Evolutionary conservation across 2,113 vertebrate species (phyloP).

Genomic region (Brachypteracias leptosomus): DNA sequence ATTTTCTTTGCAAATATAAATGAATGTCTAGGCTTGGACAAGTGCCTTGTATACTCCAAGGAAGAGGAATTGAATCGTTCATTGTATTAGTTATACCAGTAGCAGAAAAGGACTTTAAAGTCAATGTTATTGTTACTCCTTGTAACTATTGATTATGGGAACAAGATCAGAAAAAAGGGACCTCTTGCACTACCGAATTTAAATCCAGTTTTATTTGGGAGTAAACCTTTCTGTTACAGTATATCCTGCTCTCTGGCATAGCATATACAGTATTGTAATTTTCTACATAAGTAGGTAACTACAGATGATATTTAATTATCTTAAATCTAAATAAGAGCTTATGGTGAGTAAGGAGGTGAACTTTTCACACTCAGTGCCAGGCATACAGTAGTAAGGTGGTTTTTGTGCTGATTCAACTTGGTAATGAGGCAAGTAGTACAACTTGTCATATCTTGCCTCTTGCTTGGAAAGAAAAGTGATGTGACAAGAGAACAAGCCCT

Average conservation of each 20-base stretch:
- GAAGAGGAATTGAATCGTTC: not conserved
- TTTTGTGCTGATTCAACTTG: not conserved
- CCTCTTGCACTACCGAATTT: not conserved
- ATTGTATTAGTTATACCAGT: not conserved
- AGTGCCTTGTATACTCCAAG: not conserved
- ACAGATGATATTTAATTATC: not conserved
- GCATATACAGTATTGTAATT: not conserved
- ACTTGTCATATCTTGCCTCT: slow-evolving; percentile 8
- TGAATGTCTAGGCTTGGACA: not conserved
- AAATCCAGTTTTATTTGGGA: not conserved
- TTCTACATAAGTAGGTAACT: not conserved
- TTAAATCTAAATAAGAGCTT: not conserved
- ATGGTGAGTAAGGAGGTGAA: not conserved
- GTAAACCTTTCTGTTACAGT: not conserved
- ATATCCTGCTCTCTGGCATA: not conserved
- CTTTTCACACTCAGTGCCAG: not conserved
- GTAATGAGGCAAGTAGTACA: not conserved
- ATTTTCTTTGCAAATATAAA: not conserved
- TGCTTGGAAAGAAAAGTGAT: not conserved
- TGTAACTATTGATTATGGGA: not conserved
- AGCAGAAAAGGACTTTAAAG: not conserved
- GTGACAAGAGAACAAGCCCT: not conserved
- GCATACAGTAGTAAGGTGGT: not conserved
- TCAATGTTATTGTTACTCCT: not conserved
- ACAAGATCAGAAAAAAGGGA: not conserved